These are phyloP conservation scores for Acropora yongei DNA, from an alignment of 64 coral and sea anemone genomes.

Conservation along the genomic window DNA sequence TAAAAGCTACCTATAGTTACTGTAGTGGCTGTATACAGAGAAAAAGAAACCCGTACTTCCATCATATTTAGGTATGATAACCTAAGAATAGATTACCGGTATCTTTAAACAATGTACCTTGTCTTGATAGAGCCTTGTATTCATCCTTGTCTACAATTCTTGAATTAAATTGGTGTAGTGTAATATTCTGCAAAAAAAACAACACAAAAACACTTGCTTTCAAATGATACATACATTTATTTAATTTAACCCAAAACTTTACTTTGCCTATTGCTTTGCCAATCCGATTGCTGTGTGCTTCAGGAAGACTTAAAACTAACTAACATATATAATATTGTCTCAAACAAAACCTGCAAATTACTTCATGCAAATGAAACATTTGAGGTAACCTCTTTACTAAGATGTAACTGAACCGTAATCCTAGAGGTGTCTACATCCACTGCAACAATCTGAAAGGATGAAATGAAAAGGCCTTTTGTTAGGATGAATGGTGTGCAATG, in stretches of 20 bases:
- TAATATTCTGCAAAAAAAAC: conserved; percentile 72
- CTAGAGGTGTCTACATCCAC: conserved; percentile 91
- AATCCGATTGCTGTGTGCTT: too few relatives aligned
- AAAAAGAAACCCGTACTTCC: too few relatives aligned
- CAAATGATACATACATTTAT: background rate
- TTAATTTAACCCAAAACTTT: too few relatives aligned
- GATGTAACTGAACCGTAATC: conserved; percentile 73
- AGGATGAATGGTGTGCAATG: too few relatives aligned
- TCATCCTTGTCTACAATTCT: conserved; percentile 77
- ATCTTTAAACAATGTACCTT: background rate
- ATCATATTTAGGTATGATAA: too few relatives aligned
- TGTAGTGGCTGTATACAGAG: too few relatives aligned
- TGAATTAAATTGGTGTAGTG: conserved; percentile 85
- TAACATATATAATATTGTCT: too few relatives aligned
- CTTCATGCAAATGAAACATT: background rate
- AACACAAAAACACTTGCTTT: background rate
- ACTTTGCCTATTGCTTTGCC: too few relatives aligned
- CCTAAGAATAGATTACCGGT: too few relatives aligned
- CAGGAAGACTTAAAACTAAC: too few relatives aligned
- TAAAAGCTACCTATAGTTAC: too few relatives aligned
- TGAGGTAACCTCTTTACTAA: conserved; percentile 77
- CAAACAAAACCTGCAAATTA: too few relatives aligned
- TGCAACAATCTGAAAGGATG: conserved; percentile 72
- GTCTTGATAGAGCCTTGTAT: conserved; percentile 73
- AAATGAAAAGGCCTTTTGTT: background rate